Percentiles rank a stretch among this genome's conserved stretches.
Evolutionary conservation across 2,797 vertebrate genomes (phyloP).

Genomic region (Borostomias antarcticus): DNA sequence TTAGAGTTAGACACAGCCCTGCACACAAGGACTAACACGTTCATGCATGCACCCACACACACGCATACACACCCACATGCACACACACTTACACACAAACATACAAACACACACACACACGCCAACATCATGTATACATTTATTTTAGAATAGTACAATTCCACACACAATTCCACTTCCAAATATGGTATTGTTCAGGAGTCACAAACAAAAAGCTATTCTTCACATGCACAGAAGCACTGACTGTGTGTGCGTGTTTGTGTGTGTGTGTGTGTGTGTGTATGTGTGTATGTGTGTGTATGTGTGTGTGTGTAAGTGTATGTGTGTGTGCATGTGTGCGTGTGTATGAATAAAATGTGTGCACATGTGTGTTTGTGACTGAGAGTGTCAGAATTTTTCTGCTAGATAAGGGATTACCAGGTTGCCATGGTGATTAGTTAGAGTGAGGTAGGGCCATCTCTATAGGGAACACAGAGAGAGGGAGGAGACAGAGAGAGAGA

Average conservation of each 20-base stretch:
- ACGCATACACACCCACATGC: conserved; percentile 14
- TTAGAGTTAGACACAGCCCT: conserved; percentile 36
- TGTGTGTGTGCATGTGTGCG: conserved; percentile 17
- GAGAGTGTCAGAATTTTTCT: conserved; percentile 49
- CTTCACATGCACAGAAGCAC: too few species aligned
- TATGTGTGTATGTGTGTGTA: conserved; percentile 20
- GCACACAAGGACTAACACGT: conserved; percentile 19
- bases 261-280: conserved; percentile 34
- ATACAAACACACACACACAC: conserved; percentile 34
- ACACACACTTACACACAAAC: conserved; percentile 27
- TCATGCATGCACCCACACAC: conserved; percentile 22
- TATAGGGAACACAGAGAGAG: conserved; percentile 57
- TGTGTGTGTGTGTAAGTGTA: conserved; percentile 36
- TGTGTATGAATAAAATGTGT: too few species aligned
- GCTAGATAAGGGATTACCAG: conserved; percentile 72
- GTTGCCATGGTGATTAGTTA: conserved; percentile 80
- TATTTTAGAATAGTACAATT: not conserved
- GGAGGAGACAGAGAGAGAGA: conserved; percentile 25
- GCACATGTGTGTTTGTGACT: not conserved
- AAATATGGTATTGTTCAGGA: not conserved
- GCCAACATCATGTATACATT: conserved; percentile 19
- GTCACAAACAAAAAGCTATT: too few species aligned
- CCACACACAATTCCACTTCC: not conserved
- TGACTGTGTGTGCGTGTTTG: conserved; percentile 36
- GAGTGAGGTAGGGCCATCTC: conserved; percentile 68